These are phyloP conservation scores for Metridium senile DNA, from an alignment of 92 coral and sea anemone species.

Conservation along the genomic window DNA sequence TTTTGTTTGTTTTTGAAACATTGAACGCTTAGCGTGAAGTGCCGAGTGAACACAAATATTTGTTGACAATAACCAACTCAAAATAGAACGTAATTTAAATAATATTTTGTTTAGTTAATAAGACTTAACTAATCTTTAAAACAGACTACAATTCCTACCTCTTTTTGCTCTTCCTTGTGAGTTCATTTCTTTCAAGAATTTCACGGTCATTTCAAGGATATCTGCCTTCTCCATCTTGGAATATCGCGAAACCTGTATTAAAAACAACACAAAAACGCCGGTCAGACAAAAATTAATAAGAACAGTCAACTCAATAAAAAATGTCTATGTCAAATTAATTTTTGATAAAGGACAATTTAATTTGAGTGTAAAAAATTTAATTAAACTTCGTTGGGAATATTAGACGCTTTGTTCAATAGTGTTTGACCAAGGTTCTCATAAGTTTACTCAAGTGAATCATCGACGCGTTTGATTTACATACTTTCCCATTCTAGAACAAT, in stretches of 20 bases:
- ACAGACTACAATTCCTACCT: too few relatives aligned
- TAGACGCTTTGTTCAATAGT: too few relatives aligned
- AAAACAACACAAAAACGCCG: not conserved
- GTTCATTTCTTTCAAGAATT: constrained; percentile 36
- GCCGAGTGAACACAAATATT: not conserved
- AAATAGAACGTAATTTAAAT: not conserved
- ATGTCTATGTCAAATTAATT: not conserved
- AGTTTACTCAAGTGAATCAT: not conserved
- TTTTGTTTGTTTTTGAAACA: not conserved
- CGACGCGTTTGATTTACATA: not conserved
- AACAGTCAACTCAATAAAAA: not conserved
- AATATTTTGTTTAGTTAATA: too few relatives aligned
- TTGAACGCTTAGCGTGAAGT: not conserved
- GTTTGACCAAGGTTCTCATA: too few relatives aligned
- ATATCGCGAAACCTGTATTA: constrained; percentile 53
- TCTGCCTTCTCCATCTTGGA: constrained; percentile 75
- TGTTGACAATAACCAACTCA: not conserved
- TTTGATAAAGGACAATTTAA: not conserved
- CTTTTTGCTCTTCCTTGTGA: constrained; percentile 41
- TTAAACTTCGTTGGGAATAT: too few relatives aligned
- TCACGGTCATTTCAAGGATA: constrained; percentile 65
- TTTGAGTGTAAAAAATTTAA: not conserved
- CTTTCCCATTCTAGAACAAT: not conserved
- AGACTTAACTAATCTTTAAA: too few relatives aligned
- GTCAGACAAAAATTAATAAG: not conserved